phyloP scores from a whole-genome alignment of 1,140 invertebrate genomes.

The Cheumatopsyche charites region DNA sequence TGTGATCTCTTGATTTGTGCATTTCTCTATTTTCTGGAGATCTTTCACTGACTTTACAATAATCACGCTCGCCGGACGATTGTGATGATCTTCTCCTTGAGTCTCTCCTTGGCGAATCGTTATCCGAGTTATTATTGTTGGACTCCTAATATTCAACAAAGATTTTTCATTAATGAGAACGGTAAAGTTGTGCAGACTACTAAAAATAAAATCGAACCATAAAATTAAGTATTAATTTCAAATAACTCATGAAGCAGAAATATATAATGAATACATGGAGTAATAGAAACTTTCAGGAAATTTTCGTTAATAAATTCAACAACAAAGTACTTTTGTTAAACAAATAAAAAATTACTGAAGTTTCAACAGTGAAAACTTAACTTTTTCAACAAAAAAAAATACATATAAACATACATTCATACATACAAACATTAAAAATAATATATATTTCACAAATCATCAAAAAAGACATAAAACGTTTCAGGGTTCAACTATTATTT shows the following conservation, averaged over 20 bases:
- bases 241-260: not conserved
- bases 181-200: not conserved
- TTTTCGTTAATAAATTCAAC: not conserved
- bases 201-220: not conserved
- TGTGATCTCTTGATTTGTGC: conserved; percentile 12
- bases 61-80: conserved; percentile 28
- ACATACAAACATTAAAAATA: not conserved
- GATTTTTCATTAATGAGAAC: not conserved
- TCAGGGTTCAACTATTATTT: not conserved
- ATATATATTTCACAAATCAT: not conserved
- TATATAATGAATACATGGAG: not conserved
- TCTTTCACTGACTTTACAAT: not conserved
- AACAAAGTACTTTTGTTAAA: too few relatives aligned
- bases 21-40: conserved; percentile 5
- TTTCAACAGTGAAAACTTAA: too few relatives aligned
- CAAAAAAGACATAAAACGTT: not conserved
- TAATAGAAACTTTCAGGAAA: not conserved
- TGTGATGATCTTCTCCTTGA: conserved; percentile 28
- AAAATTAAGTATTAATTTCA: not conserved
- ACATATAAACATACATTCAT: not conserved
- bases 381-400: not conserved
- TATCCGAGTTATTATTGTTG: conserved; percentile 36
- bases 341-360: too few relatives aligned
- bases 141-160: conserved; percentile 19
- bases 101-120: conserved; percentile 21